Evolutionary conservation across 2,113 vertebrate species (phyloP).

Genomic region (Pogona vitticeps): DNA sequence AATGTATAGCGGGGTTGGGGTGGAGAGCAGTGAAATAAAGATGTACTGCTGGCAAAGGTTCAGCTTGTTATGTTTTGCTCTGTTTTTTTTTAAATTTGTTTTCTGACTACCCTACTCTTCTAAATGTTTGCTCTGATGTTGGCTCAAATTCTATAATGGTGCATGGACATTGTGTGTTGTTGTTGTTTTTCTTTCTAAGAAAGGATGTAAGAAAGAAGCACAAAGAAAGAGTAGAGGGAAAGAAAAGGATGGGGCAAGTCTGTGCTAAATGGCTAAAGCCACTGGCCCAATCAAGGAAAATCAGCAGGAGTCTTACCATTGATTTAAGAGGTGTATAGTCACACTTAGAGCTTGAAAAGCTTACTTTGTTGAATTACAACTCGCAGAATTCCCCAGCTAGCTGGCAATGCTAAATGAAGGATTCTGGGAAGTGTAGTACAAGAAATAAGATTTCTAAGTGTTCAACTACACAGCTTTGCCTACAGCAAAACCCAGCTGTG

Average conservation of each 20-base stretch:
- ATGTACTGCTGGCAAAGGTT: constrained; percentile 4
- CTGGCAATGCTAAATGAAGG: not conserved
- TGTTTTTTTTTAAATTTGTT: not conserved
- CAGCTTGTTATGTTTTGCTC: constrained; percentile 1
- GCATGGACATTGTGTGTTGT: not conserved
- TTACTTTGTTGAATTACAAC: not conserved
- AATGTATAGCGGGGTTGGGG: not conserved
- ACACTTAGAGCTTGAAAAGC: no score
- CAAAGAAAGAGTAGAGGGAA: not conserved
- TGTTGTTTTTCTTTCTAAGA: not conserved
- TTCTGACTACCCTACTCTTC: not conserved
- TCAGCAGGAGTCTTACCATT: not conserved
- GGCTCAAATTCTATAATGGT: not conserved
- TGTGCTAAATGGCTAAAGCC: not conserved
- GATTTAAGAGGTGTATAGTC: not conserved
- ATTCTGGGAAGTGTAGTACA: no score
- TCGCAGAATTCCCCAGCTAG: not conserved
- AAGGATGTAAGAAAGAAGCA: not conserved
- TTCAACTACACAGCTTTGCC: not conserved
- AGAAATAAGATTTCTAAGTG: no score
- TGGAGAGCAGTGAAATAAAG: constrained; percentile 13
- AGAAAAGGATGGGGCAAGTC: not conserved
- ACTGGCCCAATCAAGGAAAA: not conserved
- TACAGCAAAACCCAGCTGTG: not conserved
- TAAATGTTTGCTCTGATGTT: not conserved